Evolutionary conservation across 2,113 vertebrate species (phyloP), one percentile per base, ranked within the genome.

Genomic region (Nesospiza acunhae): DNA sequence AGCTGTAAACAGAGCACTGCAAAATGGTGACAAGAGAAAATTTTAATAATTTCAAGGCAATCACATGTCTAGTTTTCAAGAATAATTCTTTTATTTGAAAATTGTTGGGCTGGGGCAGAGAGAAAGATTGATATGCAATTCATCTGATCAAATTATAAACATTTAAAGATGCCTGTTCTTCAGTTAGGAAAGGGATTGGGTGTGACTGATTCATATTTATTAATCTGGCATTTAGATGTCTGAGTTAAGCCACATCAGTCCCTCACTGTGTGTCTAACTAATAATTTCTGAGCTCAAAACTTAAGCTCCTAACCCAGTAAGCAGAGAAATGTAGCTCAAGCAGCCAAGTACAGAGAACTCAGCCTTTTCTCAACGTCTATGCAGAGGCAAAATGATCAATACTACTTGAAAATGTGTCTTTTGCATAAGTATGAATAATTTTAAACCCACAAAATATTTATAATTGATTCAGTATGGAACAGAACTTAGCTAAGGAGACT

Each of bases 31-130:
- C 37, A 49, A 49, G 7, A 15, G 46, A 62, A 67, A 46, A n/a
- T 39, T 11, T 53, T 15, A 62, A 24, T n/a, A 22, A 47, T 78
- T 89, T 70, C 37, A 46, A 56, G 68, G 39, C 11, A 60, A 28
- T 63, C 11, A 2, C 8, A 5, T 27, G 21, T 37, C 23, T 63
- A 10, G 3, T 84, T 88, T 81, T 55, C 30, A 78, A 50, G n/a
- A 42, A n/a, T 50, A 70, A 72, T 31, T 87, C 9, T 13, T 69
- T 85, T 83, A 55, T 88, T 74, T 87, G 5, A 64, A 39, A 74
- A 79, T 9, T 72, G 13, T 30, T 16, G 2, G 9, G 14, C 3
- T 3, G 10, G 17, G 2, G 13, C 7, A 8, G 3, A 56, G 31
- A 33, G 23, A 75, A 33, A 13, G 27, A 42, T 1, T 26, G 30